Evolutionary conservation across 2,113 vertebrate species (phyloP), one percentile per base, ranked within the genome.

Genomic region (Hypanus sabinus): DNA sequence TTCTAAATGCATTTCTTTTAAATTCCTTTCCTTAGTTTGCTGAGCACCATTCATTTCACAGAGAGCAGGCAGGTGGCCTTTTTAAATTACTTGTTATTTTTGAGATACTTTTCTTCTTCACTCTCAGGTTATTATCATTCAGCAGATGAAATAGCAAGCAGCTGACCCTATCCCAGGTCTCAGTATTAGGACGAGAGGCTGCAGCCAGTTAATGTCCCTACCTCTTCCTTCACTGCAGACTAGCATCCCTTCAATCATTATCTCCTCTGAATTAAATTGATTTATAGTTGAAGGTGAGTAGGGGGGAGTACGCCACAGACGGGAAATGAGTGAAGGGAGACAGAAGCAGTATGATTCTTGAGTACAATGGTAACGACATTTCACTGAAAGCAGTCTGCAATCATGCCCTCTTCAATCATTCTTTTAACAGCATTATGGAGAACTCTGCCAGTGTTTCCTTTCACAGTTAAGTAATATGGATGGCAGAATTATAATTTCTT

Each of bases 71-170:
- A 46, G 68, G 68, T 73, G 90, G 20, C 36, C 88, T 73, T n/a
- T 93, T 93, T 55, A 93, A 93, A 92, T 92, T 73, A 73, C 65
- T 92, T 73, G 91, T 93, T 93, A 93, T 93, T 93, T 93, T 93
- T 93, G 11, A 75, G 33, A 70, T 70, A 73, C 36, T 92, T 83
- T 8, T 38, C 22, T 71, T 33, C 90, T 46, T 27, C 9, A 5
- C 18, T 38, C 65, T 38, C 33, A 9, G 38, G 88, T 22, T 18
- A 93, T 93, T 38, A 70, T 22, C 68, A 46, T 93, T 93, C 4
- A 93, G 8, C n/a, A 12, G 20, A 36, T 24, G 57, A 62, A 88
- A 91, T 70, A 62, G 62, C 14, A 91, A 70, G 65, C 22, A 12
- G 33, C 7, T 14, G 33, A 73, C n/a, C 90, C 24, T 24, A 11